Evolutionary conservation across 1,140 invertebrate genomes (phyloP).

Genomic region (Leptinotarsa undecemlineata): DNA sequence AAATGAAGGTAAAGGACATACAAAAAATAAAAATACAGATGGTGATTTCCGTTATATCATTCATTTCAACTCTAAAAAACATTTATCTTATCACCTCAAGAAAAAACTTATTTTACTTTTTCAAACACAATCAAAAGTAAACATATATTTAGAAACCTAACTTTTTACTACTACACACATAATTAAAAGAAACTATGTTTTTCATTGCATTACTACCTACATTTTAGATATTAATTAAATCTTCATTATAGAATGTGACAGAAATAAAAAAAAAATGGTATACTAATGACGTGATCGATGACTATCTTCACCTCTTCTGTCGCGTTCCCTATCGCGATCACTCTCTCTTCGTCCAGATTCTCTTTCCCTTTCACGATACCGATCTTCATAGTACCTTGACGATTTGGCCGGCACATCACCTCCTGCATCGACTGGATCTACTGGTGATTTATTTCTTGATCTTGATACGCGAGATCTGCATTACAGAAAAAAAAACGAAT

Average conservation of each 20-base stretch:
- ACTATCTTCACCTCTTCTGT: slow-evolving; percentile 67
- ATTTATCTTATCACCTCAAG: not conserved
- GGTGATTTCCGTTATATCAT: not conserved
- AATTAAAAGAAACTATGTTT: slow-evolving; percentile 21
- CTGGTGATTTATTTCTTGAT: slow-evolving; percentile 61
- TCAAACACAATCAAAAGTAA: not conserved
- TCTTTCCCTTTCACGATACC: slow-evolving; percentile 72
- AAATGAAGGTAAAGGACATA: no score
- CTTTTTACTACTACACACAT: slow-evolving; percentile 24
- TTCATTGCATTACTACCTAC: slow-evolving; percentile 25
- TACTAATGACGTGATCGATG: slow-evolving; percentile 72
- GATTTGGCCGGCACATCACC: slow-evolving; percentile 61
- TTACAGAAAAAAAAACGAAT: not conserved
- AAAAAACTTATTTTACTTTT: not conserved
- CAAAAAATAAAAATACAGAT: no score
- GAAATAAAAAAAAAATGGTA: not conserved
- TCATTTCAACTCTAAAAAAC: slow-evolving; percentile 1
- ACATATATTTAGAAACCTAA: slow-evolving; percentile 8
- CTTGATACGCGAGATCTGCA: slow-evolving; percentile 56
- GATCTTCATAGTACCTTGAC: slow-evolving; percentile 78
- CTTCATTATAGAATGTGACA: slow-evolving; percentile 15
- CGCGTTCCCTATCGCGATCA: slow-evolving; percentile 67
- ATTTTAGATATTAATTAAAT: slow-evolving; percentile 7
- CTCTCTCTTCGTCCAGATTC: slow-evolving; percentile 64
- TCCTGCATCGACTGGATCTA: slow-evolving; percentile 61